Evolutionary conservation across 2,888 invertebrate species (phyloP).

Genomic region (Pseudococcus longispinus): DNA sequence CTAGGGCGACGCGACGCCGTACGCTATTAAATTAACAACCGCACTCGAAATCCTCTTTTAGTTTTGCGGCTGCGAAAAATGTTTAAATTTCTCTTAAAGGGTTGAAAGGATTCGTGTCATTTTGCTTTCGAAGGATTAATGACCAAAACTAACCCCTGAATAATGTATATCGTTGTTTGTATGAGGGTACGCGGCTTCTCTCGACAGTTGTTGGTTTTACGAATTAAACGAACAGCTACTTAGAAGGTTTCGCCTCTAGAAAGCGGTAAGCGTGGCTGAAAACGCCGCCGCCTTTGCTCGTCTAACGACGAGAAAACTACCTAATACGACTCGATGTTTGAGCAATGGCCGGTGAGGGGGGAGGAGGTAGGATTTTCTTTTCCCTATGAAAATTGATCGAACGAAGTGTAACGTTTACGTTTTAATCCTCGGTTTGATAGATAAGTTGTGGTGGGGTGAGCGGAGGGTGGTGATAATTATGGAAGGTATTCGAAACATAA

Average conservation of each 20-base stretch:
- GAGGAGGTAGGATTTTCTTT: not conserved
- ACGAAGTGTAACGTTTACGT: not conserved
- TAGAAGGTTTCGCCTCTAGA: not conserved
- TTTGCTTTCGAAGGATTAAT: conserved; percentile 53
- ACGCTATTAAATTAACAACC: conserved; percentile 34
- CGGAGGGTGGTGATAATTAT: not conserved
- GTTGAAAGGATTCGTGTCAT: conserved; percentile 48
- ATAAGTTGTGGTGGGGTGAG: not conserved
- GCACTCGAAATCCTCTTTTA: conserved; percentile 2
- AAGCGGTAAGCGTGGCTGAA: not conserved
- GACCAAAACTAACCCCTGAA: conserved; percentile 50
- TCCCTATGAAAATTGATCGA: not conserved
- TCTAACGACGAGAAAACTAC: not conserved
- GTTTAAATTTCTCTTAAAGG: conserved; percentile 20
- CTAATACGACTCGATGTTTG: not conserved
- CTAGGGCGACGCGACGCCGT: not conserved
- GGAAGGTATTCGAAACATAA: no score
- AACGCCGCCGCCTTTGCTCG: not conserved
- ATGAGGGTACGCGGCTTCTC: conserved; percentile 34
- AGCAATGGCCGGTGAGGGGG: not conserved
- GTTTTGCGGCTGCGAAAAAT: conserved; percentile 14
- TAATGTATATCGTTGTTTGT: conserved; percentile 49
- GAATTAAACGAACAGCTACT: conserved; percentile 43
- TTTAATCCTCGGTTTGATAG: not conserved
- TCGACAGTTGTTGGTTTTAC: conserved; percentile 54